phyloP scores from a whole-genome alignment of 2,113 vertebrate genomes.

The Epinephelus cyanopodus region DNA sequence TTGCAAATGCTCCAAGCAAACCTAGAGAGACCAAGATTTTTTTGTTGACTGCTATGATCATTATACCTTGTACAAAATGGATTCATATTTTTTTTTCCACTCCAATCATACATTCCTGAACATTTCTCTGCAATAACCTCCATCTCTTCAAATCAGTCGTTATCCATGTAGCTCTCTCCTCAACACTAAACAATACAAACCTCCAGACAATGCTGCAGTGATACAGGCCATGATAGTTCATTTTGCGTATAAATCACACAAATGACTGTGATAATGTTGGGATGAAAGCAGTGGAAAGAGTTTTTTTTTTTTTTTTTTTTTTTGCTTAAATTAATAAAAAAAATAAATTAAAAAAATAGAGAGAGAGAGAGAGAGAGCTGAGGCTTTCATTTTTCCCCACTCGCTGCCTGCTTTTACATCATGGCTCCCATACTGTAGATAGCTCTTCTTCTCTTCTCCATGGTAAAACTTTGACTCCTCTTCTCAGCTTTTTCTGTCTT shows the following conservation, averaged over 20 bases:
- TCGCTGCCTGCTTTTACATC: no score
- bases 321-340: background rate
- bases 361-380: no score
- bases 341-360: no score
- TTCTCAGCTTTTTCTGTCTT: no score
- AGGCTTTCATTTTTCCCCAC: no score
- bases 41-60: constrained; percentile 13
- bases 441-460: no score
- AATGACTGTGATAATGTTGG: background rate
- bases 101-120: constrained; percentile 38
- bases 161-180: background rate
- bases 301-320: background rate
- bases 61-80: constrained; percentile 42
- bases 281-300: background rate
- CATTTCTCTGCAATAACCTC: constrained; percentile 54
- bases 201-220: background rate
- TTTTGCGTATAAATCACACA: background rate
- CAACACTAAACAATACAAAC: background rate
- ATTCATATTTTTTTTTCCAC: constrained; percentile 16
- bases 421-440: no score
- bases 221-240: background rate
- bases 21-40: constrained; percentile 13
- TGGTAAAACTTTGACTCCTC: no score
- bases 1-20: constrained; percentile 28
- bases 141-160: constrained; percentile 52